Evolutionary conservation across 2,797 vertebrate species (phyloP).

Genomic region (Saxicola maurus): DNA sequence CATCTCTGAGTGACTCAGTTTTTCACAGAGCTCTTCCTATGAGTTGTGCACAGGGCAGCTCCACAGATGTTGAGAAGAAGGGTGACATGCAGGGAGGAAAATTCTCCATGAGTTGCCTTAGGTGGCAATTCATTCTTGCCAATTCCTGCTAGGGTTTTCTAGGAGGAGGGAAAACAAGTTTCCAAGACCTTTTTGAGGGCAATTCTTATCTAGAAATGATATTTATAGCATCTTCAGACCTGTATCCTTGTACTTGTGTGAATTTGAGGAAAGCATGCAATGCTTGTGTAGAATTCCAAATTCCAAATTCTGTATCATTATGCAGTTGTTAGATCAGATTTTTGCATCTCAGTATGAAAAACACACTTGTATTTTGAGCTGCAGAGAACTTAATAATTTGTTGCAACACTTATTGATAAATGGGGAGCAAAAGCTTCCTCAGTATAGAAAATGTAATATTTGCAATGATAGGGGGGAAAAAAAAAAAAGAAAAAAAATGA

Average conservation of each 20-base stretch:
- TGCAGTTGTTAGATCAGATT: not conserved
- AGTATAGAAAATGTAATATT: not conserved
- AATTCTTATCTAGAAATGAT: not conserved
- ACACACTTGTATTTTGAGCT: not conserved
- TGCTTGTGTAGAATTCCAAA: not conserved
- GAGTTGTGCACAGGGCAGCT: not conserved
- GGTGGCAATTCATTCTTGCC: not conserved
- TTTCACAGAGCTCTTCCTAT: not conserved
- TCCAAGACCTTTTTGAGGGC: not conserved
- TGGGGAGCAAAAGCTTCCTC: not conserved
- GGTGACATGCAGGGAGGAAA: not conserved
- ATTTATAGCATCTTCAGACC: not conserved
- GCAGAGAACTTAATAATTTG: not conserved
- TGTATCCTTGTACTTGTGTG: not conserved
- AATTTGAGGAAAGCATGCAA: not conserved
- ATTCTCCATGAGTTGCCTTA: rapidly evolving
- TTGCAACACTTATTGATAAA: not conserved
- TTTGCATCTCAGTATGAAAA: not conserved
- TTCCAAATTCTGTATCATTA: not conserved
- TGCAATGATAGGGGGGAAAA: rapidly evolving
- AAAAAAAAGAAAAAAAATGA: not conserved
- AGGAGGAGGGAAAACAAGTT: not conserved
- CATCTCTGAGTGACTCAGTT: not conserved
- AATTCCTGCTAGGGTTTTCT: not conserved
- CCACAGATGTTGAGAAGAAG: not conserved